Base-by-base conservation (phyloP, 2,888 invertebrate species). In the Hypolimnas misippus region DNA sequence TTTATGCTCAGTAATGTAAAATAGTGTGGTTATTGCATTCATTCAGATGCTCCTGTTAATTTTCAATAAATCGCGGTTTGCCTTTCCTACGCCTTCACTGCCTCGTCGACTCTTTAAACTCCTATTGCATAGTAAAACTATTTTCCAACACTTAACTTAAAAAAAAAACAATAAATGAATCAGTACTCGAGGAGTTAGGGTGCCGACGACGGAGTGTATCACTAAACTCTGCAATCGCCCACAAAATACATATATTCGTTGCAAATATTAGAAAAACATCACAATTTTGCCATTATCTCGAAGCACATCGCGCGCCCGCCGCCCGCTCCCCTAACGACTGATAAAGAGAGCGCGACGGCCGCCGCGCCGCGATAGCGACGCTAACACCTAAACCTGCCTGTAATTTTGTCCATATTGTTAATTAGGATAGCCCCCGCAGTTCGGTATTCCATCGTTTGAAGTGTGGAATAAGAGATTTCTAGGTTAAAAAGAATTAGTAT, bases 261-360 rank as follows among this genome's bases (percentile, higher is more conserved):
- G 72, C 73, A 72, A 75, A 76, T 76, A 76, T 72, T 82, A 86
- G 90, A 89, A 88, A 90, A 91, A 87, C 84, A 89, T 92, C 91
- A 90, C 91, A 92, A 91, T 89, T 91, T 91, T 85, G 79, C 90
- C 90, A 89, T 89, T 88, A 86, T 87, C 85, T 83, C 77, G 81
- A 38, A 79, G 79, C 77, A 79, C 78, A 79, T 78, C 81, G 83
- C 77, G 77, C 84, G 78, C 77, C 82, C 76, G 69, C 78, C 78
- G 79, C 77, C 73, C 78, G 84, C 80, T 82, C 83, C 82, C 78
- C 74, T 76, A 67, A 73, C 76, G 83, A 85, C 86, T 84, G 89
- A 89, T 89, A 89, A 86, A 84, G 86, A 87, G 84, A 87, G 84
- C 84, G 82, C 83, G 84, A 78, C 86, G 81, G 83, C 73, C 78